Evolutionary conservation across 2,113 vertebrate genomes (phyloP), one percentile per base, ranked within the genome.

Genomic region (Salvator merianae): DNA sequence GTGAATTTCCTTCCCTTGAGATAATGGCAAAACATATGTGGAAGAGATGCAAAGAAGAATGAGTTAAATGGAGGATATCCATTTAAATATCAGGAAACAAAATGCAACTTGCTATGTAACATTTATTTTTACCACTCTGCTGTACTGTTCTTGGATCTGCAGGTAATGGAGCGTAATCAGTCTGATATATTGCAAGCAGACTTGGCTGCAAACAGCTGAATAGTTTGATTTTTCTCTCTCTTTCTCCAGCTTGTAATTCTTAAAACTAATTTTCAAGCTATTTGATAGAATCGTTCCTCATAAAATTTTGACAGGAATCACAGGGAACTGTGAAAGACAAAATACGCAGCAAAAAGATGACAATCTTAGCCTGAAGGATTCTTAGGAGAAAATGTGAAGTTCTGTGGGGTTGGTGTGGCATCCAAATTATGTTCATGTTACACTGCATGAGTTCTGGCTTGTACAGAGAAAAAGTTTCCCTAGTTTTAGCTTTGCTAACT

Each of bases 211-310:
- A 7, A 3, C 8, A 69, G 2, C 22, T 86, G 86, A 72, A 81
- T 43, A 50, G 16, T 59, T 59, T 20, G 16, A 69, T 34, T 81
- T 71, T 20, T 43, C 8, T 18, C 14, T 18, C 87, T 85, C 34
- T 6, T 32, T 68, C 32, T 89, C 5, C 83, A 84, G 73, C 79
- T 70, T 1, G 0, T 36, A 82, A 80, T 65, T 72, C 47, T 18
- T 47, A 85, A 92, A 91, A 90, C 86, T 87, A 89, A 86, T 84
- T 68, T n/a, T 50, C 38, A 40, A 50, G 13, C 71, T 81, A 85
- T 59, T 36, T 18, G 81, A 87, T 0, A 0, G 28, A 62, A 2
- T 53, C 83, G 75, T 55, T 1, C 5, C 86, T 87, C 88, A 81
- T 68, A 30, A 85, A 47, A 7, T 8, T 76, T 81, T 65, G 0